These are phyloP conservation scores for Anolis carolinensis DNA, from an alignment of 2,113 vertebrate species.

Conservation along the genomic window DNA sequence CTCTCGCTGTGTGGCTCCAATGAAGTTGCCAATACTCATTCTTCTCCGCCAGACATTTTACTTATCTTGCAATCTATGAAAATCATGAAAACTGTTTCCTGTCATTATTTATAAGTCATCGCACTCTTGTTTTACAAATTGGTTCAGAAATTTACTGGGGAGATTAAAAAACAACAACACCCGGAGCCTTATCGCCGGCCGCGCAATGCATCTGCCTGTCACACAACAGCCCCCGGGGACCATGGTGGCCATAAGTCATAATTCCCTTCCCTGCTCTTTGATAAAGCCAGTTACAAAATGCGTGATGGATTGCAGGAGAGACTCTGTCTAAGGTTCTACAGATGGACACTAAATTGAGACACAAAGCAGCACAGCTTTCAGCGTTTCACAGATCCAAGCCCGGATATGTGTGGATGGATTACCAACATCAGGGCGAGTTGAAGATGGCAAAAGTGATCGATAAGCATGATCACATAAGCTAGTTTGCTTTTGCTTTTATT, in stretches of 20 bases:
- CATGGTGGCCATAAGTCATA: slow-evolving; percentile 11
- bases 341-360: not conserved
- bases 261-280: slow-evolving; percentile 2
- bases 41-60: slow-evolving; percentile 13
- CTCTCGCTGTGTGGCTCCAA: slow-evolving; percentile 9
- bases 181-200: not conserved
- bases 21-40: not conserved
- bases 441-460: no score
- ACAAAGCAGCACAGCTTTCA: not conserved
- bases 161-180: not conserved
- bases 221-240: not conserved
- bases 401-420: no score
- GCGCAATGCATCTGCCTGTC: not conserved
- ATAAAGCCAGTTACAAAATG: not conserved
- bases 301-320: not conserved
- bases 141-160: slow-evolving; percentile 17
- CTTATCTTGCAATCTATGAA: slow-evolving; percentile 27
- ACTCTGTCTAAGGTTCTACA: not conserved
- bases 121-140: slow-evolving; percentile 9
- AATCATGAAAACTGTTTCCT: slow-evolving; percentile 32
- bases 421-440: no score
- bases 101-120: slow-evolving; percentile 13
- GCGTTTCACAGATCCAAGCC: no score
- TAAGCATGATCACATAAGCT: no score
- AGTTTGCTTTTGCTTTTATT: no score